Evolutionary conservation across 2,888 invertebrate genomes (phyloP).

Genomic region (Anaspis maculata): DNA sequence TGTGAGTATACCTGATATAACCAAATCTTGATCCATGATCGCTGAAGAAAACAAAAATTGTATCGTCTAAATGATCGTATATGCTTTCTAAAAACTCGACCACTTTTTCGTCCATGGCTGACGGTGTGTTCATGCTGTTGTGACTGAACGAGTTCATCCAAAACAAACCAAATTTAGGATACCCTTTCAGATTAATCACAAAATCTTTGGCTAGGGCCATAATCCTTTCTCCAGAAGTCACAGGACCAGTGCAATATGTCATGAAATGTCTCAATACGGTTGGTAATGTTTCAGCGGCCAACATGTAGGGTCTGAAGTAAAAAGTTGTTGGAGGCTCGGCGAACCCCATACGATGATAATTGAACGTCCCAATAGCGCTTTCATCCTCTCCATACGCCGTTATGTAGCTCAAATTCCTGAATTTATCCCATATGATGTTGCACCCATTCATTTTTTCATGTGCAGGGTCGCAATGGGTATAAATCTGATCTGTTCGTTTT

Average conservation of each 20-base stretch:
- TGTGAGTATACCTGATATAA: slow-evolving; percentile 55
- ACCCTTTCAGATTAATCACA: slow-evolving; percentile 51
- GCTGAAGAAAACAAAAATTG: slow-evolving; percentile 65
- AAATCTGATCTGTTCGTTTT: slow-evolving; percentile 39
- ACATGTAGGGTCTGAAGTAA: slow-evolving; percentile 65
- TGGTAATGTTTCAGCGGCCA: slow-evolving; percentile 54
- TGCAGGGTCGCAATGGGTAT: slow-evolving; percentile 42
- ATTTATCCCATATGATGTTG: slow-evolving; percentile 71
- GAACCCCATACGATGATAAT: slow-evolving; percentile 66
- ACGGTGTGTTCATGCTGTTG: slow-evolving; percentile 58
- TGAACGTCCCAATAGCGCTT: slow-evolving; percentile 63
- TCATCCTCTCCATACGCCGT: slow-evolving; percentile 78
- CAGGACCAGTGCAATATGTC: slow-evolving; percentile 55
- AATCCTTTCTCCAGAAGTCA: slow-evolving; percentile 57
- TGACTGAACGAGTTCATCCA: slow-evolving; percentile 76
- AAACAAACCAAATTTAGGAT: slow-evolving; percentile 66
- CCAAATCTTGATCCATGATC: slow-evolving; percentile 78
- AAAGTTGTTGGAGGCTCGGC: slow-evolving; percentile 68
- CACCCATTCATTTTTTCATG: slow-evolving; percentile 58
- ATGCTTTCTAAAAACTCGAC: slow-evolving; percentile 53
- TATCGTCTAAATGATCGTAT: slow-evolving; percentile 52
- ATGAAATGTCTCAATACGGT: slow-evolving; percentile 42
- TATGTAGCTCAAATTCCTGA: slow-evolving; percentile 59
- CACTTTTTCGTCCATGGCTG: slow-evolving; percentile 59
- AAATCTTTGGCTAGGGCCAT: slow-evolving; percentile 63